A percentile compares a stretch with the other conserved stretches of the same genome.
Evolutionary conservation across 2,888 invertebrate genomes (phyloP).

Genomic region (Tuberolachnus salignus): DNA sequence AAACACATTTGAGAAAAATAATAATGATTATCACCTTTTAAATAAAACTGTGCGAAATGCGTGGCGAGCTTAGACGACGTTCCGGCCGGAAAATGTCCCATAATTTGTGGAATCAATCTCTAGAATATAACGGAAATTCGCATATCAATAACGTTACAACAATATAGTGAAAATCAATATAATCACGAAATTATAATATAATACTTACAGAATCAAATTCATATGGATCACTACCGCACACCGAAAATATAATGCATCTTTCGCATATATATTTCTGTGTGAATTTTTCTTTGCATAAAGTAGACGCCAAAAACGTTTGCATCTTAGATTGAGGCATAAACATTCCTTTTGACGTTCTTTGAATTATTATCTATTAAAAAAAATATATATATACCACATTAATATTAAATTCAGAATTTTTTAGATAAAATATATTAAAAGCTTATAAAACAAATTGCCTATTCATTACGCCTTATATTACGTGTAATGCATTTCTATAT

Average conservation of each 20-base stretch:
- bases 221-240: conserved; percentile 45
- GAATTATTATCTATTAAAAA: neutral
- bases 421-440: too few species aligned
- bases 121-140: conserved; percentile 62
- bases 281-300: conserved; percentile 13
- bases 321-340: conserved; percentile 16
- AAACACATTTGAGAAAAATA: too few species aligned
- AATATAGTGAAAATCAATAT: neutral
- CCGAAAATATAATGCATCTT: conserved; percentile 36
- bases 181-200: neutral
- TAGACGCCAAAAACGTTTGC: conserved; percentile 12
- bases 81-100: conserved; percentile 76
- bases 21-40: conserved; percentile 60
- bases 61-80: conserved; percentile 75
- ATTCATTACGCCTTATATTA: too few species aligned
- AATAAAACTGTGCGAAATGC: conserved; percentile 74
- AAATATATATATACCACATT: neutral
- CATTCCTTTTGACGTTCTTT: conserved; percentile 35
- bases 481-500: too few species aligned
- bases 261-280: conserved; percentile 34
- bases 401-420: too few species aligned
- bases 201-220: conserved; percentile 43
- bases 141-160: neutral
- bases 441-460: too few species aligned
- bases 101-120: conserved; percentile 71